Percentiles rank a stretch among this genome's conserved stretches.
Evolutionary conservation across 2,797 vertebrate species (phyloP).

Genomic region (Epinephelus malabaricus): DNA sequence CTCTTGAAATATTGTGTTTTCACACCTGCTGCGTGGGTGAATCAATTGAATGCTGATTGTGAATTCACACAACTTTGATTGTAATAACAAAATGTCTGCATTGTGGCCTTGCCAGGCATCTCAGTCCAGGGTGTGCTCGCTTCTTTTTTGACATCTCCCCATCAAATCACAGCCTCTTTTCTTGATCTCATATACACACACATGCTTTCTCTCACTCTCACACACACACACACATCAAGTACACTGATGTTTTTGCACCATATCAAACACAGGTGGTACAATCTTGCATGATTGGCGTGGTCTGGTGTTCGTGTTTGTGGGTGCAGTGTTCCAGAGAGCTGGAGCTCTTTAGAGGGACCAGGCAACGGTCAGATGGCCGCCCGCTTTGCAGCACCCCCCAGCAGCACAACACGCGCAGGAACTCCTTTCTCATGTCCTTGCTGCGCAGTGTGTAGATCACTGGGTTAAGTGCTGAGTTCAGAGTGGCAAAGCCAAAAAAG

Average conservation of each 20-base stretch:
- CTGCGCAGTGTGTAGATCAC: slow-evolving; percentile 95
- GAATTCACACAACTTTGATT: slow-evolving; percentile 69
- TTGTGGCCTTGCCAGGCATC: slow-evolving; percentile 11
- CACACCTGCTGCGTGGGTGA: slow-evolving; percentile 36
- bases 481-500: slow-evolving; percentile 93
- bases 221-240: not conserved
- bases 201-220: not conserved
- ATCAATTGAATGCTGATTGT: slow-evolving; percentile 57
- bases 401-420: slow-evolving; percentile 91
- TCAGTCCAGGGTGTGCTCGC: slow-evolving; percentile 39
- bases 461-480: slow-evolving; percentile 96
- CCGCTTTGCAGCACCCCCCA: slow-evolving; percentile 84
- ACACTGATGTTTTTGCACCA: slow-evolving; percentile 16
- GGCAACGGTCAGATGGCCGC: slow-evolving; percentile 83
- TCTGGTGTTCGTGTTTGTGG: slow-evolving; percentile 88
- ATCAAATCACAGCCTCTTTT: slow-evolving; percentile 33
- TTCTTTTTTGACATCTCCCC: slow-evolving; percentile 32
- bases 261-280: slow-evolving; percentile 92
- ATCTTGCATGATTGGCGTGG: slow-evolving; percentile 88
- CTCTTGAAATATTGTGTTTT: slow-evolving; percentile 49
- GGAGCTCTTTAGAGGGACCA: slow-evolving; percentile 90
- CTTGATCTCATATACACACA: slow-evolving; percentile 18
- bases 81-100: slow-evolving; percentile 43
- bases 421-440: slow-evolving; percentile 95
- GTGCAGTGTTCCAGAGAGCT: slow-evolving; percentile 92